Evolutionary conservation across 92 coral and sea anemone genomes (phyloP), one percentile per base, ranked within the genome.

Genomic region (Epizoanthus scotinus): DNA sequence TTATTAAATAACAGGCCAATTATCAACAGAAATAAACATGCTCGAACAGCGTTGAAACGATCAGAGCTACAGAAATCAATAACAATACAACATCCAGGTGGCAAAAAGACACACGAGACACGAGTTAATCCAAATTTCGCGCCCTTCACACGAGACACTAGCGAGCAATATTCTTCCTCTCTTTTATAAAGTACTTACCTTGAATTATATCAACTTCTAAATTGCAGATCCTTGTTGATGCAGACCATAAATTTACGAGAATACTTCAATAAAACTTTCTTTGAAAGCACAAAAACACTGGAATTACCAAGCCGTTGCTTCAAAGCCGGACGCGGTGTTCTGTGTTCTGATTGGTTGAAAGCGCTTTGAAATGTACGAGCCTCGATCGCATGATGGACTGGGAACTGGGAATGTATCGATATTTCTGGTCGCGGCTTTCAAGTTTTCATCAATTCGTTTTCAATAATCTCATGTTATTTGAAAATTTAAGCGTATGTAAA

Each of bases 231-330:
- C 10, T 58, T 59, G 28, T 21, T 58, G 40, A 31, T 75, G 42
- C 47, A 20, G 47, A 58, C 34, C 54, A 75, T 75, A 21, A 34
- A 75, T 59, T 40, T 0, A 75, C 38, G 24, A 59, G 68, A 58
- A 75, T 20, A 66, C 47, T 8, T 15, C 52, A 22, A 74, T 18
- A 58, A 18, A 44, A 21, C 15, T 18, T 24, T 21, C 29, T 27
- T 52, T 54, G 34, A 58, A 58, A 58, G 63, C 55, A 27, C 6
- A 8, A 75, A 59, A 75, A 59, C 81, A 75, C 59, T 58, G 40
- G 81, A 58, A 57, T 55, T 57, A 56, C 89, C 91, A 78, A 91
- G 95, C 95, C 95, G 95, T 91, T 91, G 95, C 80, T 81, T 78
- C 70, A 65, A 34, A 81, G 71, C 78, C 66, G 83, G 89, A 86